These are phyloP conservation scores for Morpho achilles DNA, from an alignment of 2,888 invertebrate species.

Conservation along the genomic window DNA sequence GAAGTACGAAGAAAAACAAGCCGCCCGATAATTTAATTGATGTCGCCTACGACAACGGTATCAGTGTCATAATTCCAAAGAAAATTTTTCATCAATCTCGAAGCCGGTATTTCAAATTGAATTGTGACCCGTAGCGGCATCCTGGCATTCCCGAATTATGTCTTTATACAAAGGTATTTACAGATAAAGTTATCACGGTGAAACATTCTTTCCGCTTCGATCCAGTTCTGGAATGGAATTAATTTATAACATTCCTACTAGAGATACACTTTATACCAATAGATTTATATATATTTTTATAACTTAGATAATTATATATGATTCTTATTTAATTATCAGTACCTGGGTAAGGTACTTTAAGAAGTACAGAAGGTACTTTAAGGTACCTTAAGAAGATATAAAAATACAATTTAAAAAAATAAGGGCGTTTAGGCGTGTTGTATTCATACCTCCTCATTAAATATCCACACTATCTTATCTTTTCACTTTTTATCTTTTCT, in stretches of 20 bases:
- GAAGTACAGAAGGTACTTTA: too few species aligned
- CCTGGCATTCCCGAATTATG: conserved; percentile 27
- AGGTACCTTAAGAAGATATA: too few species aligned
- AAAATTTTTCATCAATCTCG: conserved; percentile 64
- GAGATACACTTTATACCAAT: too few species aligned
- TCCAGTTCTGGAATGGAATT: conserved; percentile 10
- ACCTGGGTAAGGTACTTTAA: too few species aligned
- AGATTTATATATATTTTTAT: too few species aligned
- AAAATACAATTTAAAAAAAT: too few species aligned
- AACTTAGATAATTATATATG: too few species aligned
- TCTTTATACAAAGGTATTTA: conserved; percentile 28
- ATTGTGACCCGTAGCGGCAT: conserved; percentile 51
- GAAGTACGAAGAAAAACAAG: conserved; percentile 18
- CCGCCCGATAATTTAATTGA: conserved; percentile 58
- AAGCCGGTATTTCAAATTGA: conserved; percentile 58
- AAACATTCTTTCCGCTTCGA: conserved; percentile 29
- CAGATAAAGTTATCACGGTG: conserved; percentile 34
- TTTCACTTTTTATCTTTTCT: too few species aligned
- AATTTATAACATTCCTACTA: not conserved
- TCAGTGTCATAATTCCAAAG: conserved; percentile 66
- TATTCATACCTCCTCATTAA: too few species aligned
- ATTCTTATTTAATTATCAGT: too few species aligned
- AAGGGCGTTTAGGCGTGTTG: too few species aligned
- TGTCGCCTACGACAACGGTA: conserved; percentile 60
- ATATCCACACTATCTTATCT: too few species aligned